Base-by-base conservation (phyloP, 2,113 vertebrate genomes). In the Siniperca chuatsi region DNA sequence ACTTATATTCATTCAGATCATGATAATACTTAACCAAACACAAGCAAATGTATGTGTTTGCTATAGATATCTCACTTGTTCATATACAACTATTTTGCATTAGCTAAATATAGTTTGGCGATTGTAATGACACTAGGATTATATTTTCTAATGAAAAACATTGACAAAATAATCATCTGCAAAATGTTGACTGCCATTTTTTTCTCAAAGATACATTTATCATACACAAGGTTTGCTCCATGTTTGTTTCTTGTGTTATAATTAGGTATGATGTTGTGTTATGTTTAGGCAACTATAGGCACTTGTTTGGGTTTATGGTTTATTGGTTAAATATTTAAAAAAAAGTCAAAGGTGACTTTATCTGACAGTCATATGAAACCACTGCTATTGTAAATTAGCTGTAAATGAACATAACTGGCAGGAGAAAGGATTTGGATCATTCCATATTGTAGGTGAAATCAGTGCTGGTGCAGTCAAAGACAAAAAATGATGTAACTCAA, bases 401-500 rank as follows among this genome's bases (percentile, higher is more conserved):
- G 62, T 15, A 73, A 62, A 68, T 81, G 15, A 62, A n/a, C 57
- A 37, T 40, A 66, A 55, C 37, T 46, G 21, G 62, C 52, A 40
- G 57, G 10, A 65, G 35, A 74, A 62, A 25, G 5, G 18, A 2
- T 23, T 55, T 46, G 60, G 20, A 35, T 90, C 8, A n/a, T 18
- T 73, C 2, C 11, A 68, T 42, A 66, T 8, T 68, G 50, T 40
- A 40, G 68, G 13, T 54, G 18, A 78, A 83, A 86, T 79, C 86
- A 75, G 82, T 82, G 50, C 9, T 61, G 21, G 2, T 35, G 37
- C 46, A 71, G 58, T 70, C 60, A 75, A 75, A 75, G n/a, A 46
- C 21, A 73, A 68, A 78, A 72, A 72, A 54, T 11, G 9, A 78
- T 79, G 46, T 57, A 67, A 81, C 67, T 86, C 60, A 86, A 85